These are phyloP conservation scores for Toxotes lorentzi DNA, from an alignment of 2,797 vertebrate species.

Conservation along the genomic window DNA sequence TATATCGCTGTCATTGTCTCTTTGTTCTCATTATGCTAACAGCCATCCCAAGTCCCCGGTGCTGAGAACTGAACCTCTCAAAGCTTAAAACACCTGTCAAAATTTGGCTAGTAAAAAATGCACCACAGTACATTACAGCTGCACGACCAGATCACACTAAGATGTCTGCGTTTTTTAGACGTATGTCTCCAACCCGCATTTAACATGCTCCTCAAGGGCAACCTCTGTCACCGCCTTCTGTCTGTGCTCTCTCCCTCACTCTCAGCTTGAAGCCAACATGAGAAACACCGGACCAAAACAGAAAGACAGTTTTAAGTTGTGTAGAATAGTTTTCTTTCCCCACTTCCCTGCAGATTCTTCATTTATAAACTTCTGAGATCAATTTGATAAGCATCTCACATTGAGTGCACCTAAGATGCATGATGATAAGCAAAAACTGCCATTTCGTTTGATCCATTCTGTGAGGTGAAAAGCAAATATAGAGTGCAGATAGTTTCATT, in stretches of 20 bases:
- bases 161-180: background rate
- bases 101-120: constrained; percentile 30
- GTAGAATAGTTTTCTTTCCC: background rate
- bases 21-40: constrained; percentile 59
- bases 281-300: background rate
- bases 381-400: background rate
- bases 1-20: constrained; percentile 52
- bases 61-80: constrained; percentile 39
- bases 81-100: constrained; percentile 37
- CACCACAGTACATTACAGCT: constrained; percentile 3
- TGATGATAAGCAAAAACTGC: background rate
- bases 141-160: background rate
- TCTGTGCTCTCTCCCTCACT: background rate
- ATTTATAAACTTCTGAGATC: background rate
- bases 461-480: background rate
- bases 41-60: constrained; percentile 38
- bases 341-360: background rate
- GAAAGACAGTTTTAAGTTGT: background rate
- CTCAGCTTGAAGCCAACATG: background rate
- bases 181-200: background rate
- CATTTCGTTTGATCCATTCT: background rate
- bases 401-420: too few species aligned
- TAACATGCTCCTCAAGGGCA: constrained; percentile 20
- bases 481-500: background rate
- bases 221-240: constrained; percentile 20